Base-by-base conservation (phyloP, 2,888 invertebrate genomes). In the Zygothrica quintamaculata region DNA sequence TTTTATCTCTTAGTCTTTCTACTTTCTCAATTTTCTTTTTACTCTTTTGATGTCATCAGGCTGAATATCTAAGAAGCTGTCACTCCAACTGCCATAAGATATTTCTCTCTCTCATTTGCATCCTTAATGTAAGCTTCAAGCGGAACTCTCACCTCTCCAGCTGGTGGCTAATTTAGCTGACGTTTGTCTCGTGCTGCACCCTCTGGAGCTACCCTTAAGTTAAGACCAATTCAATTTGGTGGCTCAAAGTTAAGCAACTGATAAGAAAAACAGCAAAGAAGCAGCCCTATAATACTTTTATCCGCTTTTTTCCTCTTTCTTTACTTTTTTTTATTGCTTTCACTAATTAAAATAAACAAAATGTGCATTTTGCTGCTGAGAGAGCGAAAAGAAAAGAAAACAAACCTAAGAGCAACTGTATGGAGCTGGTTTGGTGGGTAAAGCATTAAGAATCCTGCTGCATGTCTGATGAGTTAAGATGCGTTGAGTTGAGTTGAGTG, bases 271-370 rank as follows among this genome's bases (percentile, higher is more conserved):
- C 11, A 16, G 12, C 46, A 15, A 51, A 47, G 50, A 42, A 29
- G 37, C 51, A 29, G 46, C 6, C 25, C 46, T 39, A 55, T 55
- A 44, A 64, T 59, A 39, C 34, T 57, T 12, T 51, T 58, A 34
- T 61, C 66, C 43, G 57, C 47, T 50, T 68, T 65, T 73, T 72
- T 56, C 65, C 51, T 71, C 62, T 48, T 13, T 61, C 65, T 59
- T 73, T 80, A 80, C 84, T 80, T 80, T 51, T 50, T 68, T 65
- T 73, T 72, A 59, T 68, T 55, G 74, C 62, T 48, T 13, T 61
- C 65, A 61, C 75, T 80, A 80, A 80, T 80, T 80, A 84, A 80
- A 80, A 84, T 80, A 77, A 84, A 84, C 70, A 84, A 65, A 66
- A 67, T 80, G 80, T 84, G 80, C 80, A 80, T 70, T 84, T 80